Base-by-base conservation (phyloP, 2,888 invertebrate genomes). In the Pristionchus fissidentatus region DNA sequence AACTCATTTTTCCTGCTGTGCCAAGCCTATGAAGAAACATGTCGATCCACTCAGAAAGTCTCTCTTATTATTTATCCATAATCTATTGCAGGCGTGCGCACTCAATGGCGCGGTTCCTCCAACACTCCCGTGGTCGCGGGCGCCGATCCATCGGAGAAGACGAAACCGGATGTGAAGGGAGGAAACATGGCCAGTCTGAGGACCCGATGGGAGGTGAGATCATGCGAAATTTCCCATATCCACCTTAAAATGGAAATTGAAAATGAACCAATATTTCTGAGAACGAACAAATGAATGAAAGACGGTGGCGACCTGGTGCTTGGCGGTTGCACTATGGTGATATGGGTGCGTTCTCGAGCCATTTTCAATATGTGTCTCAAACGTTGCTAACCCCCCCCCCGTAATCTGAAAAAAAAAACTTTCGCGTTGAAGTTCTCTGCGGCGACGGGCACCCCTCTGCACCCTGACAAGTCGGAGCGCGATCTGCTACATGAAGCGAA, bases 381-480 rank as follows among this genome's bases (percentile, higher is more conserved):
- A 55, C 29, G 60, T 32, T 60, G 60, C 13, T 60, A 29, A 32
- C 1, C 26, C 57, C 57, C 22, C 60, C 4, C n/a, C 49, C 10
- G 49, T 49, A 49, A 19, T 19, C n/a, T n/a, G n/a, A n/a, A n/a
- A n/a, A n/a, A n/a, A n/a, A n/a, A n/a, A n/a, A 15, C 26, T 8
- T 60, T 41, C 3, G n/a, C n/a, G n/a, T 83, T 85, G 35, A 66
- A 88, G 87, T 88, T 90, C 73, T 89, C 88, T 2, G 89, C 90
- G 10, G 84, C 87, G 0, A 90, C 89, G 3, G 90, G 90, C 10
- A 90, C 90, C 0, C 90, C 90, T 41, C 85, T 90, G 60, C 89
- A 90, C 78, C 90, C 90, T 3, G 89, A 89, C 81, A 87, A 87
- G 35, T 83, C 85, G 7, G 88, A 87, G 57, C 86, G 88, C 57